phyloP scores from a whole-genome alignment of 2,888 invertebrate species.

The Parnassius glacialis region DNA sequence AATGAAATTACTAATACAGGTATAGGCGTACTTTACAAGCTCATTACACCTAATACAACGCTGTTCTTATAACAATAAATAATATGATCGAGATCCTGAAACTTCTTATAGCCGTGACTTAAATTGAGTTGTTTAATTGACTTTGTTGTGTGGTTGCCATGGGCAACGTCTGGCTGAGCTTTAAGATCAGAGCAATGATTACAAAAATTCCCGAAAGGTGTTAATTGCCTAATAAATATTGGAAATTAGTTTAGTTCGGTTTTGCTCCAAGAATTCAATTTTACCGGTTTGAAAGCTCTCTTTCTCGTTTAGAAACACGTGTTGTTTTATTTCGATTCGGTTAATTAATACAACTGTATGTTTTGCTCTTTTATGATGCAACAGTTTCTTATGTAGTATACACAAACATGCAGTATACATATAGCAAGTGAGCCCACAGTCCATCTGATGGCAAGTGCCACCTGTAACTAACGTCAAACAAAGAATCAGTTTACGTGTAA shows the following conservation, averaged over 20 bases:
- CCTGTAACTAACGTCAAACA: no score
- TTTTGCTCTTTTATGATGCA: no score
- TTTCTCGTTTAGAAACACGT: constrained; percentile 6
- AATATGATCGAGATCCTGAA: constrained; percentile 2
- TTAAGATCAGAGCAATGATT: constrained; percentile 8
- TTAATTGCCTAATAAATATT: constrained; percentile 19
- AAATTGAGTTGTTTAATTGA: constrained; percentile 21
- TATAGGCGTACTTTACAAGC: background rate
- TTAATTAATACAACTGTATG: background rate
- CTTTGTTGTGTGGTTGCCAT: no score
- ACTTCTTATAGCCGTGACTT: background rate
- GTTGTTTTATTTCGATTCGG: background rate
- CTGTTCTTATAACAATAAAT: background rate
- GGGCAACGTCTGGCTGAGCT: background rate
- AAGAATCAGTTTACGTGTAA: no score
- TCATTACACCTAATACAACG: background rate
- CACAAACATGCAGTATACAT: no score
- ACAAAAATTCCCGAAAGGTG: background rate
- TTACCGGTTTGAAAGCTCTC: constrained; percentile 8
- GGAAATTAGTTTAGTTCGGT: constrained; percentile 2
- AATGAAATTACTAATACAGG: background rate
- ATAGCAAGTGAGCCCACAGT: no score
- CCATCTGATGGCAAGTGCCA: no score
- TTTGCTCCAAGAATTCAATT: constrained; percentile 2
- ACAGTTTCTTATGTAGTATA: no score